Evolutionary conservation across 1,140 invertebrate species (phyloP), one percentile per base, ranked within the genome.

Genomic region (Panagrolaimus sp.): DNA sequence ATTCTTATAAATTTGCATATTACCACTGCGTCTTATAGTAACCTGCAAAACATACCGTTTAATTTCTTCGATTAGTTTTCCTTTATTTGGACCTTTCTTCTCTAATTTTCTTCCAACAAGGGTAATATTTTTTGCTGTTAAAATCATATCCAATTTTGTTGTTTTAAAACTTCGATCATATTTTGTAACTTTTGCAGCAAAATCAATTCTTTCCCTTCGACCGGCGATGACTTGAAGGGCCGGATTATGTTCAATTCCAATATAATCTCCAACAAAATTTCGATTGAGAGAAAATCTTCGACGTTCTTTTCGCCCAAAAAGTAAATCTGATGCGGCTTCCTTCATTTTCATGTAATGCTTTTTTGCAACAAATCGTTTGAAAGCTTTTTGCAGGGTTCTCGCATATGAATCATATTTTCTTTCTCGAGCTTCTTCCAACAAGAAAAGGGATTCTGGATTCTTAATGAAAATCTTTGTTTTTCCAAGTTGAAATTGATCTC

Each of bases 381-480:
- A 90, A 0, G 89, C 88, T 82, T 89, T 89, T 82, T 90, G 90
- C 52, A 91, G 89, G 3, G 89, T 83, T 75, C 89, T 83, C 0
- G 90, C 89, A 80, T 88, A 89, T 63, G 84, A 83, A 82, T 91
- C 89, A 84, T 88, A 90, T 78, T 89, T 88, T 68, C 89, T 84
- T 71, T 90, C 89, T 63, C 90, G 83, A 63, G 87, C 84, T 83
- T 91, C 90, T 84, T 91, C 90, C 69, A 91, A 77, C 79, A 90
- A 85, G 79, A 90, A 90, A 21, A 91, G 80, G 55, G 88, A 90
- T 85, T 90, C 89, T 14, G 89, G 89, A 66, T 89, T 89, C 83
- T 90, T 90, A 62, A 91, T 87, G 76, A 91, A 91, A 14, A 91
- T 86, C 84, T 91, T 91, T 0, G 88, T 87, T 69, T 85, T 86